Evolutionary conservation across 2,888 invertebrate species (phyloP).

Genomic region (Ctena decussata): DNA sequence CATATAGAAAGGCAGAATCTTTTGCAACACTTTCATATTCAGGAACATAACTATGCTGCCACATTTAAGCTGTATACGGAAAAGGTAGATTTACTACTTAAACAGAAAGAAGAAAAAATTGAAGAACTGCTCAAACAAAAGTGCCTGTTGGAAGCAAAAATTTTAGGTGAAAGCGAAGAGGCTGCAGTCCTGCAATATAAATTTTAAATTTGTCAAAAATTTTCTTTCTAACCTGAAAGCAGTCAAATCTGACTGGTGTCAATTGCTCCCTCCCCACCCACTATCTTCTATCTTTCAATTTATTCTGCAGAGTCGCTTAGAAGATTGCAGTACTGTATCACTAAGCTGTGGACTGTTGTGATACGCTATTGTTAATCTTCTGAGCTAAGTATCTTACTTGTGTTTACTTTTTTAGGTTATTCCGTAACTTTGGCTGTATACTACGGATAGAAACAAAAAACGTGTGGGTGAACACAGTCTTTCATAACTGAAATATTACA

Average conservation of each 20-base stretch:
- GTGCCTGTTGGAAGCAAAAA: neutral
- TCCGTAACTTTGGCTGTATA: neutral
- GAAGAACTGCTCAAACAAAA: neutral
- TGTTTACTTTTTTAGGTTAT: neutral
- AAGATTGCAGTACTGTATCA: neutral
- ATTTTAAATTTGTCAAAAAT: neutral
- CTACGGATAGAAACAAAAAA: neutral
- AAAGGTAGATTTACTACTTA: neutral
- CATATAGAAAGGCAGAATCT: neutral
- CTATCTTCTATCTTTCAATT: neutral
- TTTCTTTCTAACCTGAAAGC: neutral
- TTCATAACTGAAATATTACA: too few relatives aligned
- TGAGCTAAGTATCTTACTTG: neutral
- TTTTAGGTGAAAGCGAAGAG: neutral
- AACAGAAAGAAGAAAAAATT: neutral
- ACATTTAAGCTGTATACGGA: neutral
- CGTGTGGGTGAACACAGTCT: neutral
- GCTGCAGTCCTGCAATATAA: neutral
- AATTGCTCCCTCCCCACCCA: neutral
- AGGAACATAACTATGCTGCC: neutral
- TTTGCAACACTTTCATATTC: neutral
- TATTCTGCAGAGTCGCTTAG: neutral
- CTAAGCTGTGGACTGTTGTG: neutral
- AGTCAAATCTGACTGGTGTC: neutral
- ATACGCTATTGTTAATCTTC: neutral